Percentiles rank a stretch among this genome's conserved stretches.
Conservation (phyloP, 2,797 vertebrate genomes). For the Takifugu ocellatus region DNA sequence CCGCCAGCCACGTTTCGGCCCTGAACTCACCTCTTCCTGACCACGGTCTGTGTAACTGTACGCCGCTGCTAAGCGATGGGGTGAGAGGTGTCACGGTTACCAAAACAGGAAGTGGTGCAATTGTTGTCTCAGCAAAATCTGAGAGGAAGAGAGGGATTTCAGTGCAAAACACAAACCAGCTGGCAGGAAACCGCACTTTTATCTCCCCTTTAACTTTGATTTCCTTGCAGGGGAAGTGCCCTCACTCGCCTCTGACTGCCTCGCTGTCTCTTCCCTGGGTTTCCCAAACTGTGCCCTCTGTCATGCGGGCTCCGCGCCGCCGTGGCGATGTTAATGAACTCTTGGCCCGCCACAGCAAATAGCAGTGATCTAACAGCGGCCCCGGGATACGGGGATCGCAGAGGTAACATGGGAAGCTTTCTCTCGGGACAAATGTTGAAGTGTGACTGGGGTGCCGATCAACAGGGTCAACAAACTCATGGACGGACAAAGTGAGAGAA, state of each 20-base stretch:
- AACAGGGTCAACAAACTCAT: conserved; percentile 35
- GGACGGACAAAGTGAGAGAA: conserved; percentile 16
- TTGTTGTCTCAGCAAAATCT: conserved; percentile 79
- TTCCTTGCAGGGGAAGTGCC: conserved; percentile 77
- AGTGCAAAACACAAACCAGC: conserved; percentile 76
- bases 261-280: conserved; percentile 32
- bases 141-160: conserved; percentile 78
- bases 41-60: conserved; percentile 10
- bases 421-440: conserved; percentile 51
- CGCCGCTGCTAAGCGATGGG: conserved; percentile 38
- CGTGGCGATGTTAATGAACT: conserved; percentile 33
- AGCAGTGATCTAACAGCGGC: conserved; percentile 34
- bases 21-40: conserved; percentile 27
- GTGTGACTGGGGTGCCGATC: conserved; percentile 42
- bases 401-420: conserved; percentile 46
- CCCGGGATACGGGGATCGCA: conserved; percentile 24
- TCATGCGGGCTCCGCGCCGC: conserved; percentile 22
- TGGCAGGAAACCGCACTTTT: conserved; percentile 80
- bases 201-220: conserved; percentile 77
- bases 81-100: conserved; percentile 59
- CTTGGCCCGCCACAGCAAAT: conserved; percentile 23
- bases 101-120: conserved; percentile 73
- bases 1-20: conserved; percentile 3
- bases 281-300: conserved; percentile 22
- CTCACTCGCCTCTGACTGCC: conserved; percentile 45